Evolutionary conservation across 1,140 invertebrate genomes (phyloP), one percentile per base, ranked within the genome.

Genomic region (Hydropsyche tenuis): DNA sequence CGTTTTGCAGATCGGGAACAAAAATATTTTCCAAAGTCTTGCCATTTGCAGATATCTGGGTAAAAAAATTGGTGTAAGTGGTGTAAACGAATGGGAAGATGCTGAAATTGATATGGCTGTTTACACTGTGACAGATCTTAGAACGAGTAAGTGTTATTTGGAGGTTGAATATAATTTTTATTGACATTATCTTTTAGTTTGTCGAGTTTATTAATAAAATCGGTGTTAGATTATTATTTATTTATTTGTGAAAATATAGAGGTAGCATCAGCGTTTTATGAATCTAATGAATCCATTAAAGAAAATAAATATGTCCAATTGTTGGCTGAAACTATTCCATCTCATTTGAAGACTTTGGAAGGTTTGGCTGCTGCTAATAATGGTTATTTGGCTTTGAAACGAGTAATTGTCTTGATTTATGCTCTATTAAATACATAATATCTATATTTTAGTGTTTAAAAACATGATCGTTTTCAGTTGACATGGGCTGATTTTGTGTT

Each of bases 401-500:
- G 85, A 78, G 85, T 89, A 77, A 37, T 37, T 37, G n/a, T n/a
- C n/a, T n/a, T n/a, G n/a, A n/a, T n/a, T n/a, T n/a, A n/a, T n/a
- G n/a, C n/a, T n/a, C n/a, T n/a, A n/a, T n/a, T n/a, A n/a, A n/a
- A n/a, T n/a, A n/a, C n/a, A n/a, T n/a, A n/a, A n/a, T n/a, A n/a
- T n/a, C n/a, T n/a, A n/a, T n/a, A n/a, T n/a, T n/a, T n/a, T n/a
- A n/a, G n/a, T n/a, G n/a, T n/a, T n/a, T n/a, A n/a, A n/a, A n/a
- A n/a, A n/a, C n/a, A n/a, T n/a, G n/a, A n/a, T n/a, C n/a, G n/a
- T n/a, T n/a, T n/a, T n/a, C n/a, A 90, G 88, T 79, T 91, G 1
- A 87, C 89, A 11, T 91, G 89, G 89, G 90, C 88, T 37, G 91
- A 92, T 81, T 75, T 92, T 3, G 83, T 84, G 77, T 89, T 91